Conservation (phyloP, 2,797 vertebrate species). For the Moxostoma hubbsi region DNA sequence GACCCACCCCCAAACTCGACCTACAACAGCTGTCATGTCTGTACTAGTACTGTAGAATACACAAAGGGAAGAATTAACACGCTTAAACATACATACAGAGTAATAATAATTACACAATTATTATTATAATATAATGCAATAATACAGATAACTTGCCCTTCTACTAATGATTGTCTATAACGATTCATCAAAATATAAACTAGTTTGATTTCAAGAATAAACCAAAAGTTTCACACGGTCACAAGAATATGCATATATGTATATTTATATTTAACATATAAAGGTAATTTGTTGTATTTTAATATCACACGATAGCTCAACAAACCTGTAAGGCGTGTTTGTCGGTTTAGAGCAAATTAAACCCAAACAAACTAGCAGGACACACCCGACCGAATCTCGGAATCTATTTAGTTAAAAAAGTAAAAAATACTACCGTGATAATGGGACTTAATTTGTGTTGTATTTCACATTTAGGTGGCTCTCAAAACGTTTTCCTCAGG, state of each 20-base stretch:
- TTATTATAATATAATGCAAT: not conserved
- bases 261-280: too few species aligned
- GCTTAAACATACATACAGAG: not conserved
- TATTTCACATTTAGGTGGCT: not conserved
- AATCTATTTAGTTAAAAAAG: not conserved
- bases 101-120: not conserved
- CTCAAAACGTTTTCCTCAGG: not conserved
- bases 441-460: not conserved
- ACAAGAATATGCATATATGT: not conserved
- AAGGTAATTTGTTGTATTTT: too few species aligned
- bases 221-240: not conserved
- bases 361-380: not conserved
- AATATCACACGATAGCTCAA: not conserved
- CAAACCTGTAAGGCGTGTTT: constrained; percentile 19
- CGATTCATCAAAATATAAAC: not conserved
- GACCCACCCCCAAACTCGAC: constrained; percentile 75
- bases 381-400: constrained; percentile 7
- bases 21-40: constrained; percentile 71
- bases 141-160: too few species aligned
- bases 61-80: not conserved
- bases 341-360: constrained; percentile 7
- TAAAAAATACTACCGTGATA: not conserved
- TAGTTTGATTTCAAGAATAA: too few species aligned
- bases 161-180: not conserved
- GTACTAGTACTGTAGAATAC: not conserved